phyloP scores from a whole-genome alignment of 2,888 invertebrate genomes.

The Cerastis leucographa region DNA sequence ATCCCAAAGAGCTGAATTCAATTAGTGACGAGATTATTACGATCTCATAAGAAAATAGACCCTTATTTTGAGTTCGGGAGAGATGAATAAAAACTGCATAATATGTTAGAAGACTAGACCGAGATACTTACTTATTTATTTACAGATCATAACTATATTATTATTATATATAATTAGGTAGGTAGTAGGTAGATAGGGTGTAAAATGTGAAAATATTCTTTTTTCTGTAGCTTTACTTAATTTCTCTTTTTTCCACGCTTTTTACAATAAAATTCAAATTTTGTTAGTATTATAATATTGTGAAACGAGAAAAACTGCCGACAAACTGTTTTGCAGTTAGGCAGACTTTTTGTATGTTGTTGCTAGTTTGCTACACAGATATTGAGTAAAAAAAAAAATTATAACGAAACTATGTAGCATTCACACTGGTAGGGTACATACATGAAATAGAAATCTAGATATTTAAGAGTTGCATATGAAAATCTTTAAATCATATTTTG shows the following conservation, averaged over 20 bases:
- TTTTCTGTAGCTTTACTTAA: no score
- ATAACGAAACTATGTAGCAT: not conserved
- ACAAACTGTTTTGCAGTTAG: no score
- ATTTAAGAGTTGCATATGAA: not conserved
- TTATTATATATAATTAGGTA: not conserved
- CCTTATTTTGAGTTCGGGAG: not conserved
- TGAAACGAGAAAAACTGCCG: no score
- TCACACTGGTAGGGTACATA: not conserved
- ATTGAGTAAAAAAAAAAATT: no score
- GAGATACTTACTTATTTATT: conserved; percentile 12
- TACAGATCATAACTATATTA: conserved; percentile 1
- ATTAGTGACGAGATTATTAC: not conserved
- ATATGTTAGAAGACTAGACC: conserved; percentile 31
- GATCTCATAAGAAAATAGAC: not conserved
- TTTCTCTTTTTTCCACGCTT: no score
- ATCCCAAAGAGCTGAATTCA: not conserved
- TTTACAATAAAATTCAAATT: no score
- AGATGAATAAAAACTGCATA: conserved; percentile 16
- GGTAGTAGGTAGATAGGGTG: no score
- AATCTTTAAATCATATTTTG: not conserved
- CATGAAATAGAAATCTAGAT: not conserved
- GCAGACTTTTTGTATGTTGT: no score
- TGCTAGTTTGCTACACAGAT: no score
- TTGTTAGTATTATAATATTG: no score
- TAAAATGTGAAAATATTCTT: no score